Evolutionary conservation across 2,888 invertebrate genomes (phyloP), one percentile per base, ranked within the genome.

Genomic region (Sclerodermus sp.): DNA sequence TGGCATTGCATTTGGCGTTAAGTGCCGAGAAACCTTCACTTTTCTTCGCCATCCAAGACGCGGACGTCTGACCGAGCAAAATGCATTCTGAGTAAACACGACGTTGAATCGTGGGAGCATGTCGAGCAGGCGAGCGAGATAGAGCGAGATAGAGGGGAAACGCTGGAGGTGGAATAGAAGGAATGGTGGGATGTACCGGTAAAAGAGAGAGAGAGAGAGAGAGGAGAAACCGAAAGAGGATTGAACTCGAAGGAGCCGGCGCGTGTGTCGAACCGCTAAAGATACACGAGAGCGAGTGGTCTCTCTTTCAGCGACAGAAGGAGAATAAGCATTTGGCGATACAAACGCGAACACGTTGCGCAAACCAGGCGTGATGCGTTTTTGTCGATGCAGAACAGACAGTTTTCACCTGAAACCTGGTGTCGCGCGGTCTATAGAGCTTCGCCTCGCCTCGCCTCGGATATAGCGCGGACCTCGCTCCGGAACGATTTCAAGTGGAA

Each of bases 401-500:
- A 9, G 49, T 57, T 62, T 59, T 59, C 55, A 58, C 55, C 49
- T n/a, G n/a, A n/a, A n/a, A n/a, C n/a, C n/a, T n/a, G n/a, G n/a
- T n/a, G n/a, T n/a, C n/a, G n/a, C n/a, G n/a, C n/a, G n/a, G n/a
- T n/a, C n/a, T n/a, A n/a, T n/a, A n/a, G n/a, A n/a, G n/a, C n/a
- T n/a, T n/a, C n/a, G n/a, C n/a, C n/a, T n/a, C n/a, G n/a, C n/a
- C n/a, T n/a, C n/a, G n/a, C n/a, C n/a, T n/a, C n/a, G n/a, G n/a
- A n/a, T n/a, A n/a, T n/a, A n/a, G n/a, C n/a, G n/a, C n/a, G n/a
- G n/a, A n/a, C n/a, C n/a, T n/a, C n/a, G n/a, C n/a, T n/a, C n/a
- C n/a, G n/a, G n/a, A n/a, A n/a, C n/a, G n/a, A n/a, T n/a, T n/a
- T n/a, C n/a, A n/a, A n/a, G n/a, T n/a, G n/a, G n/a, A n/a, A n/a